Evolutionary conservation across 2,113 vertebrate species (phyloP), one percentile per base, ranked within the genome.

Genomic region (Hipposideros armiger): DNA sequence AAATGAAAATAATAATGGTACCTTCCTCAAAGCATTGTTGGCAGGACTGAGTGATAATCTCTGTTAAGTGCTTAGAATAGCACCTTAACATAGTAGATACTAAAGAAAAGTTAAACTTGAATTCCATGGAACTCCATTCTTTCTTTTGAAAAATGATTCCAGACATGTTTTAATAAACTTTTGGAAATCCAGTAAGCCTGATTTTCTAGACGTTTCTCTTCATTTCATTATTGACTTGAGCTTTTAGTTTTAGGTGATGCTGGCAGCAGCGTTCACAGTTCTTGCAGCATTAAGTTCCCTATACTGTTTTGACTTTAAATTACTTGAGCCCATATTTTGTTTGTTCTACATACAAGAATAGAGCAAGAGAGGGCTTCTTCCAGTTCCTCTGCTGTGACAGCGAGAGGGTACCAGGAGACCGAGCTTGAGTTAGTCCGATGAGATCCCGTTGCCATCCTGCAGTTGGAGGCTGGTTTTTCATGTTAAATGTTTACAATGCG

Each of bases 151-250:
- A 76, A 76, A n/a, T 24, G 30, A 19, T 45, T 54, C 52, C 72
- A 64, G 70, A 22, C 10, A 17, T 62, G 50, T 90, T 74, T 69
- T 50, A 58, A 32, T 89, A 45, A 56, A 40, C 40, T 54, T 88
- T 73, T 72, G 70, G n/a, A 73, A 87, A 87, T 80, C 69, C 20
- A 30, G 32, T 50, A 60, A 45, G 52, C 17, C 15, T 52, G n/a
- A 54, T 94, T 95, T 96, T 87, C 67, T 81, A 42, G 64, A 58
- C 60, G 26, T 64, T 92, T 88, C 36, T 80, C 24, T 54, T 45
- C 26, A 74, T 91, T 95, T 86, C 20, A 42, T 42, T 86, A 77
- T 90, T 87, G 45, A 20, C 28, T 10, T 1, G 2, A 74, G 50
- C 60, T 74, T 92, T 89, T 77, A 62, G 80, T 95, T 93, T 82